These are phyloP conservation scores for Columba janthina DNA, from an alignment of 2,113 vertebrate genomes.

Conservation along the genomic window DNA sequence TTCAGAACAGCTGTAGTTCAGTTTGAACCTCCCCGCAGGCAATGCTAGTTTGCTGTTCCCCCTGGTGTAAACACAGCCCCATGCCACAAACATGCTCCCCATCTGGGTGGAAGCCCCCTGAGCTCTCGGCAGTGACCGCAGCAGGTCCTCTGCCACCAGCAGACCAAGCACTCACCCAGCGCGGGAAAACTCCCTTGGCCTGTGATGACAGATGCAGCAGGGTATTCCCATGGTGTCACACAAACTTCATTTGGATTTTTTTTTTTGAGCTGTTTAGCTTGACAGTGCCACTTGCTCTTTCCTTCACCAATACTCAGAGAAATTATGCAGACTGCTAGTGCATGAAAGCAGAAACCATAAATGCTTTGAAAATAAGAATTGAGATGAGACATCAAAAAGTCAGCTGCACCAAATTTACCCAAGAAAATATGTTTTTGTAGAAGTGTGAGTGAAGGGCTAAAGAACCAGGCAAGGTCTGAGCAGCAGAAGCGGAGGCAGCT, in stretches of 20 bases:
- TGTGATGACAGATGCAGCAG: accelerated
- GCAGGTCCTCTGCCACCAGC: neutral
- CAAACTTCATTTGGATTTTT: neutral
- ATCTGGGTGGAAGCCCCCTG: accelerated
- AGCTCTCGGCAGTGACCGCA: accelerated
- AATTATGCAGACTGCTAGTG: neutral
- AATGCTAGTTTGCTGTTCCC: neutral
- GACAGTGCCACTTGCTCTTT: neutral
- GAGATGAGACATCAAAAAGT: neutral
- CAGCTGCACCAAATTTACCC: neutral
- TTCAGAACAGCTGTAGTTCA: neutral
- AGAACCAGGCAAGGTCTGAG: neutral
- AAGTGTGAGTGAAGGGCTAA: neutral
- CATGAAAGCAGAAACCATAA: neutral
- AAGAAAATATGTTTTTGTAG: neutral
- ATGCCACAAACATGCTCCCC: accelerated
- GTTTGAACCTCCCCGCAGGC: neutral
- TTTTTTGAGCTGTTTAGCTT: neutral
- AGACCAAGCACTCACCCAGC: neutral
- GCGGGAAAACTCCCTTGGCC: accelerated
- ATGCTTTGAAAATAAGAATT: neutral
- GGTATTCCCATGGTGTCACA: neutral
- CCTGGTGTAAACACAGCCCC: neutral
- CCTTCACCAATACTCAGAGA: neutral
- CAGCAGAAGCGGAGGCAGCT: neutral